Conservation (phyloP, 2,797 vertebrate species). For the Danionella dracula region DNA sequence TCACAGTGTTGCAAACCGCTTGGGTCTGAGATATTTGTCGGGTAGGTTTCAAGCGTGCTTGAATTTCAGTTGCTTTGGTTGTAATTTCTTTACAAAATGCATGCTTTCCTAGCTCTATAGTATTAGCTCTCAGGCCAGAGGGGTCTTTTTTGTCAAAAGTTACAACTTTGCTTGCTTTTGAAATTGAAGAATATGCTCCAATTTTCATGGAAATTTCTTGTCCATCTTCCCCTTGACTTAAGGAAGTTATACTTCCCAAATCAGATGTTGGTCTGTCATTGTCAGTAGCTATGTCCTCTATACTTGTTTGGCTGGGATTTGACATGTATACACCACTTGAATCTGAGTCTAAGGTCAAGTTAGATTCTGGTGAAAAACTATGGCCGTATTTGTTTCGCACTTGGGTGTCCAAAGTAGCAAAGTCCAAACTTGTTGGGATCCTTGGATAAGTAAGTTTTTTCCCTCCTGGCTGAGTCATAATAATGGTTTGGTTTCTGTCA, state of each 20-base stretch:
- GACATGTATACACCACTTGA: constrained; percentile 71
- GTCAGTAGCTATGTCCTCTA: constrained; percentile 63
- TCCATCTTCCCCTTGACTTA: constrained; percentile 61
- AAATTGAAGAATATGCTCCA: background rate
- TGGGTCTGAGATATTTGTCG: constrained; percentile 21
- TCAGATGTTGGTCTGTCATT: constrained; percentile 65
- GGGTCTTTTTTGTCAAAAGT: constrained; percentile 8
- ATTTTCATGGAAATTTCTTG: background rate
- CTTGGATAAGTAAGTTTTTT: background rate
- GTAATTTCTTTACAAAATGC: constrained; percentile 20
- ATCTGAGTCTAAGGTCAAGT: constrained; percentile 67
- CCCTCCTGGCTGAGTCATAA: constrained; percentile 33
- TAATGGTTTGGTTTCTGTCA: constrained; percentile 13
- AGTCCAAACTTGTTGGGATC: constrained; percentile 55
- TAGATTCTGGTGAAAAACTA: constrained; percentile 66
- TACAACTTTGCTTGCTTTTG: background rate
- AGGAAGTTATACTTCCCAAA: constrained; percentile 61
- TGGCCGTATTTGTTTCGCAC: constrained; percentile 59
- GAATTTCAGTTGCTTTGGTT: constrained; percentile 33
- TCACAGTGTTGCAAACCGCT: constrained; percentile 58
- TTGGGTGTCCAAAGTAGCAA: constrained; percentile 40
- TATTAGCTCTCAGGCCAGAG: background rate
- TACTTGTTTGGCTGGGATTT: constrained; percentile 62
- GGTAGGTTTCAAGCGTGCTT: constrained; percentile 27
- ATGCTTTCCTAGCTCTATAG: constrained; percentile 1